Base-by-base conservation (phyloP, 1,140 invertebrate species). In the Drosophila insularis region DNA sequence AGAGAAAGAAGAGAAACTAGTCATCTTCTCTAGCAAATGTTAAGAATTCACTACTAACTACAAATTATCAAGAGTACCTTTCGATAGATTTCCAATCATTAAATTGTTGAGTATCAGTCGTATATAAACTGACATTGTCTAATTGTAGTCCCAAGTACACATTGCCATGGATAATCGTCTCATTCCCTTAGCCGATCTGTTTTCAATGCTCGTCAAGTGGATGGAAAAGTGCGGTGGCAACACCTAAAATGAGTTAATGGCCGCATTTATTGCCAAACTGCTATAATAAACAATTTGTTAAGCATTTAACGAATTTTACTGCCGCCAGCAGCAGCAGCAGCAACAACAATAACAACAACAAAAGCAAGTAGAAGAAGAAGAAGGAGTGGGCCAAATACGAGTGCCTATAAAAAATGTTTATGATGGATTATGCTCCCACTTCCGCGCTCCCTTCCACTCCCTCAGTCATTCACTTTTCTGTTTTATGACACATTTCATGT, bases 261-360 rank as follows among this genome's bases (percentile, higher is more conserved):
- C 66, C 77, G 80, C 85, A 84, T 89, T 87, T 89, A 89, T 89
- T 89, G 85, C 84, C 80, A 89, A 89, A 89, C 74, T 80, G 84
- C 77, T 74, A 75, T 84, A 80, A 89, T 89, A 89, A 89, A 84
- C 80, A 89, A 89, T 89, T 89, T 89, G 85, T 89, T 89, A 58
- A 77, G 85, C 85, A 80, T 89, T 89, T 89, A 89, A 89, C 77
- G 74, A 89, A 89, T 89, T 86, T 89, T 89, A 89, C 84, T 89
- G 75, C 84, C 77, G 76, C 61, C 76, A 82, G 74, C 72, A 82
- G 71, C 60, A 73, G 39, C 75, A 81, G 68, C 79, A 81, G 71
- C 56, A 73, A 63, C 74, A n/a, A 61, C 58, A 40, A 40, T n/a
- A n/a, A 65, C 39, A 74, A 63, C 58, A 78, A 71, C 71, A 71